Base-by-base conservation (phyloP, 1,140 invertebrate species). In the Triops longicaudatus region DNA sequence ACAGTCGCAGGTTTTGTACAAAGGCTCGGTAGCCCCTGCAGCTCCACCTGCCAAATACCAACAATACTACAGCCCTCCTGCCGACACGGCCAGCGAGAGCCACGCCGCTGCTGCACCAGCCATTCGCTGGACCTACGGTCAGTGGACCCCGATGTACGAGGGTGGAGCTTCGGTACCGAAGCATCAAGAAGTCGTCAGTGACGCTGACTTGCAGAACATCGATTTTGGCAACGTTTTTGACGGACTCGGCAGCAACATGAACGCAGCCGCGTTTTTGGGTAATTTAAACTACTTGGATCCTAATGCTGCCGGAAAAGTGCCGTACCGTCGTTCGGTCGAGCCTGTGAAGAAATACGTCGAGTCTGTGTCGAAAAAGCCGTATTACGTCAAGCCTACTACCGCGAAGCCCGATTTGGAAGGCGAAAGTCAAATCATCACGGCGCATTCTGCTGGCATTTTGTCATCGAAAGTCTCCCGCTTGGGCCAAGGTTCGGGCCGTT, bases 141-240 rank as follows among this genome's bases (percentile, higher is more conserved):
- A 74, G 73, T 78, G 78, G 78, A 76, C 78, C 22, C 78, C 78
- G 26, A 76, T 78, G 72, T 76, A 75, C 41, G 28, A 31, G 9
- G 74, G 42, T 11, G 43, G 17, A 17, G 74, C 74, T 3, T 42
- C 27, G 2, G 43, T 75, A 6, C 74, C 12, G 2, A 75, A 27
- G 26, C 43, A 75, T 26, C 37, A 44, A 26, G 43, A 43, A 12
- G 42, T 4, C 50, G 6, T 63, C 11, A 63, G 50, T 22, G 31
- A 77, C 26, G 71, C 76, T 41, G 76, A 77, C 43, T 27, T 72
- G 42, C 76, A 74, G 41, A 50, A 72, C 72, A 12, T 41, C 26
- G 26, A 72, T 11, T 26, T 73, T 73, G 42, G 72, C 26, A 27
- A 26, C 31, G 42, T 77, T 22, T 37, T 42, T 43, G 1, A 50